These are phyloP conservation scores for Alethe diademata DNA, from an alignment of 2,113 vertebrate species.

Conservation along the genomic window DNA sequence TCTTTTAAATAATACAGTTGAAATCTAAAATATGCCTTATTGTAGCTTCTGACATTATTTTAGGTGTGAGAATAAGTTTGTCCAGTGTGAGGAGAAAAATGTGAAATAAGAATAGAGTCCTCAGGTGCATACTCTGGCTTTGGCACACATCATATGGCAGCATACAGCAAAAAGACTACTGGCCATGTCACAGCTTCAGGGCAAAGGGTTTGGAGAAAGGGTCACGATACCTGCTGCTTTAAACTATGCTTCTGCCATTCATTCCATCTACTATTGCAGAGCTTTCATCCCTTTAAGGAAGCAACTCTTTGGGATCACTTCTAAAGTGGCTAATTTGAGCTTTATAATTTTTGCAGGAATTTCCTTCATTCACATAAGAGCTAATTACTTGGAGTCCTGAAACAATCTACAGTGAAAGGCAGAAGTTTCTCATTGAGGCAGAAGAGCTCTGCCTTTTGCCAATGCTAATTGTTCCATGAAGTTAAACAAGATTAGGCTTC, in stretches of 20 bases:
- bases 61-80: neutral
- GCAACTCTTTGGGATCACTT: neutral
- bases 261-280: neutral
- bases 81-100: neutral
- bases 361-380: neutral
- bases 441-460: neutral
- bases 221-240: conserved; percentile 2
- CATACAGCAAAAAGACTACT: neutral
- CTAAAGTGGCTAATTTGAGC: neutral
- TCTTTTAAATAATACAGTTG: neutral
- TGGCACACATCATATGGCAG: neutral
- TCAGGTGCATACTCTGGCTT: neutral
- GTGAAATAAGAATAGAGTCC: neutral
- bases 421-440: neutral
- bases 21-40: neutral
- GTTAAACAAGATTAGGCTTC: neutral
- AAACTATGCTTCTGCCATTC: neutral
- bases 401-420: neutral
- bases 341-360: neutral
- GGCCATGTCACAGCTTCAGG: neutral
- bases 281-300: neutral
- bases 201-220: neutral
- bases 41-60: neutral
- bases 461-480: neutral
- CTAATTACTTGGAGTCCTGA: neutral